Conservation (phyloP, 2,888 invertebrate genomes). For the Cryptus viduatorius region DNA sequence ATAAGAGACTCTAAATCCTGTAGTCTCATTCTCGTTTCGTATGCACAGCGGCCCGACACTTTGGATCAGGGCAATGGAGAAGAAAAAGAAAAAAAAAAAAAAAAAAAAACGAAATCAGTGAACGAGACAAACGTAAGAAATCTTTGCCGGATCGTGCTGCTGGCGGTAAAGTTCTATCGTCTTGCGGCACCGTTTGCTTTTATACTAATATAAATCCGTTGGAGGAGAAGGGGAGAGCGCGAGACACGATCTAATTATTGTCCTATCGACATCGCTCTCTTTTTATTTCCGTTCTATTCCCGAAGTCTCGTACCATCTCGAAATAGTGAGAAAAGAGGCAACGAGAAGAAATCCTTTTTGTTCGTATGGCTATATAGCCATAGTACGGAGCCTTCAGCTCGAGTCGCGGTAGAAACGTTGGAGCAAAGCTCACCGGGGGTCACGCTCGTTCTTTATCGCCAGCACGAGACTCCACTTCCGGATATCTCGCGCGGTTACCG, state of each 20-base stretch:
- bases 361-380: background rate
- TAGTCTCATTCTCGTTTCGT: constrained; percentile 17
- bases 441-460: constrained; percentile 66
- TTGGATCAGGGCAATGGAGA: constrained; percentile 2
- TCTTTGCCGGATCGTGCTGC: constrained; percentile 35
- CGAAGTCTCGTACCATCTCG: background rate
- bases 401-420: constrained; percentile 6
- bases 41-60: constrained; percentile 25
- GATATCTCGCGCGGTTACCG: constrained; percentile 67
- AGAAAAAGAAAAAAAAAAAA: constrained; percentile 20
- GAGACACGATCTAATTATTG: constrained; percentile 60
- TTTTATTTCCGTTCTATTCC: constrained; percentile 5
- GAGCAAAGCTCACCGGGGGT: constrained; percentile 45
- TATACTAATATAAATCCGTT: constrained; percentile 32
- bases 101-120: constrained; percentile 25
- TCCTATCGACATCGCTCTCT: constrained; percentile 42
- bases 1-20: background rate
- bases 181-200: constrained; percentile 25
- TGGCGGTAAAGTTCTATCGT: constrained; percentile 66
- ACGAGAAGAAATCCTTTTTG: constrained; percentile 18
- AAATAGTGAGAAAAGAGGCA: background rate
- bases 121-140: constrained; percentile 44
- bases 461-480: constrained; percentile 66
- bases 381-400: constrained; percentile 11
- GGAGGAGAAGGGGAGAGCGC: background rate